A percentile compares a stretch with the other conserved stretches of the same genome.
phyloP scores from a whole-genome alignment of 2,113 vertebrate genomes.

The Petrocephalus zakoni region DNA sequence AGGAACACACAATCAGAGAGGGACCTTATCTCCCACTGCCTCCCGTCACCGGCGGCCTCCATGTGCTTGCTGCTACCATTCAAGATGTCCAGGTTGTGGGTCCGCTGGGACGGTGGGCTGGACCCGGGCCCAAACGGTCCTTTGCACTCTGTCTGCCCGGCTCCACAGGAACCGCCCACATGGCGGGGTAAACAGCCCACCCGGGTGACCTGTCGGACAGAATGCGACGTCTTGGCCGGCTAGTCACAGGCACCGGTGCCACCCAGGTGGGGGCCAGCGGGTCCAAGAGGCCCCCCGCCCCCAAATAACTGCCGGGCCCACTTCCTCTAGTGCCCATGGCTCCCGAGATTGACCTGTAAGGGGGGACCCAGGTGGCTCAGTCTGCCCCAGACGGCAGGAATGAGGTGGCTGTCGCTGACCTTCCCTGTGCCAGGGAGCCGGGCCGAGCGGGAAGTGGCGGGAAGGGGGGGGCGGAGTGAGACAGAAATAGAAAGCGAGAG shows the following conservation, averaged over 20 bases:
- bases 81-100: neutral
- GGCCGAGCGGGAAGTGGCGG: neutral
- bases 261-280: neutral
- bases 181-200: neutral
- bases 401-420: neutral
- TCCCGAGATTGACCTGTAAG: neutral
- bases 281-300: neutral
- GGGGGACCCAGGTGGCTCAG: slow-evolving; percentile 19
- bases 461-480: neutral
- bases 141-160: neutral
- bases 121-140: neutral
- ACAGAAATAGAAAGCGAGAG: slow-evolving; percentile 7
- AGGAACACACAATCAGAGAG: slow-evolving; percentile 10
- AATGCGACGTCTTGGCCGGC: neutral
- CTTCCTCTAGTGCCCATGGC: neutral
- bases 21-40: neutral
- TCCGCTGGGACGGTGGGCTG: neutral
- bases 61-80: neutral
- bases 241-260: neutral
- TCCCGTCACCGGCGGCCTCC: neutral
- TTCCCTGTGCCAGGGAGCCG: slow-evolving; percentile 9
- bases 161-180: neutral
- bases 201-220: neutral
- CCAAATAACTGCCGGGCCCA: neutral
- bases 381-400: slow-evolving; percentile 14